These are phyloP conservation scores for Pyrochroa serraticornis DNA, from an alignment of 2,888 invertebrate genomes.

Conservation along the genomic window DNA sequence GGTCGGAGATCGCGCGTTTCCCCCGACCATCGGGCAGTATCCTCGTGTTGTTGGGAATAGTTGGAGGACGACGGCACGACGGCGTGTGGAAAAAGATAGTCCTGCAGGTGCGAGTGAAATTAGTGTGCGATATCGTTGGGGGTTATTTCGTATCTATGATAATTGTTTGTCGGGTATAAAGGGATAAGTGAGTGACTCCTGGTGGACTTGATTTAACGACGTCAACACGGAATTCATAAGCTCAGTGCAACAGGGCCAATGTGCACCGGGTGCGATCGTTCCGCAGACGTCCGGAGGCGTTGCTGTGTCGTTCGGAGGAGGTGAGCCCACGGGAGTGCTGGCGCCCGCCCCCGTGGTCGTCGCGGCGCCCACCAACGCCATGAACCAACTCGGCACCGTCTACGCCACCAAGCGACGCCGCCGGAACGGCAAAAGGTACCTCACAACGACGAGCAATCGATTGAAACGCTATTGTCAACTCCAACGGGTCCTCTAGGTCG, in stretches of 20 bases:
- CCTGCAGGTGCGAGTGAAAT: neutral
- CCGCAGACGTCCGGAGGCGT: conserved; percentile 38
- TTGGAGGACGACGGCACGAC: no score
- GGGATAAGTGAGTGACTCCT: neutral
- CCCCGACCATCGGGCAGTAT: conserved; percentile 33
- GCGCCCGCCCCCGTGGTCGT: conserved; percentile 46
- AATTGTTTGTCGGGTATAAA: no score
- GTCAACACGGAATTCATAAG: conserved; percentile 54
- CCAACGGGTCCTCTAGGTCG: no score
- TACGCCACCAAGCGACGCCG: conserved; percentile 95
- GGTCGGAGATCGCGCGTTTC: conserved; percentile 15
- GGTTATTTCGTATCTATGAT: neutral
- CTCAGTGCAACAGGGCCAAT: conserved; percentile 51
- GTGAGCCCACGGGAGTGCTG: conserved; percentile 50
- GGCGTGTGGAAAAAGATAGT: no score
- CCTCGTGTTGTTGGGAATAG: conserved; percentile 33
- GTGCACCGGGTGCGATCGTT: conserved; percentile 49
- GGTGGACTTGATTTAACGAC: neutral
- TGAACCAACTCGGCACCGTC: conserved; percentile 94
- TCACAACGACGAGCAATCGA: neutral
- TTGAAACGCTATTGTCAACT: no score
- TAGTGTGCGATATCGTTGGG: conserved; percentile 1
- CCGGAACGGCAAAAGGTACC: conserved; percentile 95
- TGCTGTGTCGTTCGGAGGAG: conserved; percentile 52
- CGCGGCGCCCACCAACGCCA: conserved; percentile 54